phyloP scores from a whole-genome alignment of 2,113 vertebrate genomes.

The Romanogobio albipinnatus region DNA sequence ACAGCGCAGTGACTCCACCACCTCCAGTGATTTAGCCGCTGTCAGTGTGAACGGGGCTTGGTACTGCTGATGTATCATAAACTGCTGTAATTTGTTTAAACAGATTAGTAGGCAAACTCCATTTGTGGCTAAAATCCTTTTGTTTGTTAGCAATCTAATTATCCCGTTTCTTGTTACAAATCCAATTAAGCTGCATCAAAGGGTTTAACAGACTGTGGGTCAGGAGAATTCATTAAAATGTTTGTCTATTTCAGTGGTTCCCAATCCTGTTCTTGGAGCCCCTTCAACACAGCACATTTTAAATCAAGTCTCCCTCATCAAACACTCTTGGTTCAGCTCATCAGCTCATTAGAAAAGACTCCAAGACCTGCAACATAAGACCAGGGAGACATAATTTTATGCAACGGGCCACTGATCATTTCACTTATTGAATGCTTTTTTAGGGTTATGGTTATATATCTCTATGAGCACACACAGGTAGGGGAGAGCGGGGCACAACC shows the following conservation, averaged over 20 bases:
- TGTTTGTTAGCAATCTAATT: conserved; percentile 75
- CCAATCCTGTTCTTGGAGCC: background rate
- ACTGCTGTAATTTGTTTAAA: conserved; percentile 76
- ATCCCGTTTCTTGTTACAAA: conserved; percentile 52
- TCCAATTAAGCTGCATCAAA: conserved; percentile 41
- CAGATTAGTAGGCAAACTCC: conserved; percentile 74
- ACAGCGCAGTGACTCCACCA: background rate
- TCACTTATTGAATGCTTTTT: background rate
- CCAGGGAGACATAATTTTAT: background rate
- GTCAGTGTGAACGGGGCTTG: conserved; percentile 50
- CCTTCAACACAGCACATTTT: background rate
- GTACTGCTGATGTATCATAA: conserved; percentile 75
- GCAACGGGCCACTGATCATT: background rate
- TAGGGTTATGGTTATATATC: no score
- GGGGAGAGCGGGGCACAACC: no score
- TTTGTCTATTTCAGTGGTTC: background rate
- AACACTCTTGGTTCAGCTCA: conserved; percentile 34
- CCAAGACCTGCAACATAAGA: background rate
- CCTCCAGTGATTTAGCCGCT: background rate
- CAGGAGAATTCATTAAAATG: conserved; percentile 71
- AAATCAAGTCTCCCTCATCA: conserved; percentile 62
- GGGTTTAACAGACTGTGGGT: conserved; percentile 65
- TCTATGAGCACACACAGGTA: no score
- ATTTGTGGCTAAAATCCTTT: conserved; percentile 72
- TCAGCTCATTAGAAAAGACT: background rate